phyloP scores from a whole-genome alignment of 2,113 vertebrate species.

The Gopherus flavomarginatus region DNA sequence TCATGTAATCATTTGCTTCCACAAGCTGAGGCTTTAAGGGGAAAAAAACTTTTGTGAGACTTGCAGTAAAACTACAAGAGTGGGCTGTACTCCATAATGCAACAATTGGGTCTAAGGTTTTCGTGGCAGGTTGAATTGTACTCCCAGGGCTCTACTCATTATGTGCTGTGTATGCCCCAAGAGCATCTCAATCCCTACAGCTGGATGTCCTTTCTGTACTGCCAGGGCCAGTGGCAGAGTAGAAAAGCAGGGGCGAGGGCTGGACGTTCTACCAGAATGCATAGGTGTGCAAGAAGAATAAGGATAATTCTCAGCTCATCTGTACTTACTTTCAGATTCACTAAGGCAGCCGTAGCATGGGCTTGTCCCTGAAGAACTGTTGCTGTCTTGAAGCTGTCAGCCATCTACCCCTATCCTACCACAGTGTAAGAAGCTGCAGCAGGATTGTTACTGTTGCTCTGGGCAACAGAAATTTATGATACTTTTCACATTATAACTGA shows the following conservation, averaged over 20 bases:
- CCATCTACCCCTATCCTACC: background rate
- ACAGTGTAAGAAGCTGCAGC: background rate
- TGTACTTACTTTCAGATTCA: background rate
- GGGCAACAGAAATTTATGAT: slow-evolving; percentile 18
- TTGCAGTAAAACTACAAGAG: background rate
- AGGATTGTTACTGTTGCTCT: slow-evolving; percentile 21
- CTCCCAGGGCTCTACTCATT: background rate
- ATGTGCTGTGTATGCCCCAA: background rate
- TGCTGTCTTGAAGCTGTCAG: background rate
- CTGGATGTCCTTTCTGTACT: background rate
- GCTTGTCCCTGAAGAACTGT: background rate
- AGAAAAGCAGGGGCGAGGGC: background rate
- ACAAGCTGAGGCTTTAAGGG: background rate
- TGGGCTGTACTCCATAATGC: background rate
- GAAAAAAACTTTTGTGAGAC: background rate
- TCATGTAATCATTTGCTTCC: background rate
- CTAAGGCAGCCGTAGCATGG: background rate
- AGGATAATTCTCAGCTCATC: background rate
- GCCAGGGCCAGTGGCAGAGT: background rate
- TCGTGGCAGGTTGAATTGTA: background rate
- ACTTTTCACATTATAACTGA: background rate
- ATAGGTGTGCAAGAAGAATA: background rate
- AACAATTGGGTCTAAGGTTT: background rate
- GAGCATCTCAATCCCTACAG: background rate
- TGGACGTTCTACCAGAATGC: background rate